Evolutionary conservation across 2,113 vertebrate genomes (phyloP).

Genomic region (Acrocephalus arundinaceus): DNA sequence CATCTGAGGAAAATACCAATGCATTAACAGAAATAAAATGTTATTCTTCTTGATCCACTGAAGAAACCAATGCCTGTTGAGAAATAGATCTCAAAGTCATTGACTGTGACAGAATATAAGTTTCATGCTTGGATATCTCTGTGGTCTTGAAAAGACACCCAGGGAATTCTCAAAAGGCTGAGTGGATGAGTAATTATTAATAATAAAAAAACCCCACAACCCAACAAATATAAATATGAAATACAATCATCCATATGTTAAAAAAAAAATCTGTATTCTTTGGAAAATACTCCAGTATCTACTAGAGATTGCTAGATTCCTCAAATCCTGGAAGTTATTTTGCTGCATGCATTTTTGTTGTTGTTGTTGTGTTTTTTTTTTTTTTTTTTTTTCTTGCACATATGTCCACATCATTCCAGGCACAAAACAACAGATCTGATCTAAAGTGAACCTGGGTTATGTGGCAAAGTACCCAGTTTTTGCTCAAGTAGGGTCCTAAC

Average conservation of each 20-base stretch:
- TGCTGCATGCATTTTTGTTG: not conserved
- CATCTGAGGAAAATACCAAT: not conserved
- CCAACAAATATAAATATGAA: not conserved
- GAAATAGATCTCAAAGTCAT: not conserved
- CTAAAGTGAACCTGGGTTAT: not conserved
- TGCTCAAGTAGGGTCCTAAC: not conserved
- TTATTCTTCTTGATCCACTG: not conserved
- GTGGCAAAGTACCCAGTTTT: not conserved
- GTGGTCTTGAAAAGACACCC: not conserved
- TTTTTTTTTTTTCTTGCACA: not conserved
- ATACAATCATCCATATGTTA: not conserved
- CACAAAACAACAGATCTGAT: not conserved
- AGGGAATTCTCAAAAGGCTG: not conserved
- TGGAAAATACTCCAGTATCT: not conserved
- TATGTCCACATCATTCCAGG: not conserved
- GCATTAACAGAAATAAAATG: not conserved
- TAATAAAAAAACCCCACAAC: not conserved
- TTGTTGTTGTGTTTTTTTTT: not conserved
- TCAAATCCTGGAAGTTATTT: not conserved
- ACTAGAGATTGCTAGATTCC: not conserved
- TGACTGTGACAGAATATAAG: not conserved
- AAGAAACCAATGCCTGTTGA: not conserved
- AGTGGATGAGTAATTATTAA: not conserved
- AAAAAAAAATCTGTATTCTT: not conserved
- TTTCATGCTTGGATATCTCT: not conserved